Conservation (phyloP, 1,140 invertebrate genomes). For the Phocides pigmalion region DNA sequence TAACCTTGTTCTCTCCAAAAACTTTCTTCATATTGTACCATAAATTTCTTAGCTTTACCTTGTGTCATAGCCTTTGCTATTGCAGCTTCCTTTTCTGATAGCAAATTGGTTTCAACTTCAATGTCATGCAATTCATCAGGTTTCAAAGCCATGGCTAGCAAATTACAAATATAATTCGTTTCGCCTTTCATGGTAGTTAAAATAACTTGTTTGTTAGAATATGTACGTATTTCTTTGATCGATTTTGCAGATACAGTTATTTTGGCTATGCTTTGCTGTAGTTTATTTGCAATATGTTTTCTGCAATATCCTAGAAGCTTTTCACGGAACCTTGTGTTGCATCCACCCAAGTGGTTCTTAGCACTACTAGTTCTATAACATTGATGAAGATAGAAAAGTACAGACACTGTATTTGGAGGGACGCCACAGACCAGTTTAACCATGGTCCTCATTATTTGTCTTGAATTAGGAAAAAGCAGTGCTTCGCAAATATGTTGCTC, state of each 20-base stretch:
- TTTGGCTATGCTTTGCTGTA: constrained; percentile 62
- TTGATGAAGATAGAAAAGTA: constrained; percentile 74
- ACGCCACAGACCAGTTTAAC: constrained; percentile 68
- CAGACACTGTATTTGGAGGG: constrained; percentile 56
- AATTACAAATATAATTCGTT: constrained; percentile 66
- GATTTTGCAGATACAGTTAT: constrained; percentile 58
- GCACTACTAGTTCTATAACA: constrained; percentile 64
- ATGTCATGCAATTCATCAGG: constrained; percentile 65
- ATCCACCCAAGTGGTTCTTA: constrained; percentile 64
- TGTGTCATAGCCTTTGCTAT: constrained; percentile 49
- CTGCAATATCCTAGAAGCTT: constrained; percentile 69
- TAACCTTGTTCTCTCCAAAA: constrained; percentile 65
- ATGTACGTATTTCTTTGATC: constrained; percentile 66
- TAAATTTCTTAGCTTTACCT: constrained; percentile 61
- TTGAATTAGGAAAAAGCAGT: constrained; percentile 61
- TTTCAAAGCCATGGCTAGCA: constrained; percentile 69
- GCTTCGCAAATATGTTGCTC: constrained; percentile 63
- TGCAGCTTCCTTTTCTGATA: constrained; percentile 46
- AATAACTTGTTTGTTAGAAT: constrained; percentile 64
- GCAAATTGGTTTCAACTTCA: constrained; percentile 54
- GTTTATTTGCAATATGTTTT: constrained; percentile 55
- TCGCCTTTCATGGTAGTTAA: constrained; percentile 67
- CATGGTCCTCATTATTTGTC: constrained; percentile 69
- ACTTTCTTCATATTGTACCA: constrained; percentile 61
- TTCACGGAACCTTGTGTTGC: constrained; percentile 67